Base-by-base conservation (phyloP, 1,140 invertebrate genomes). In the Habropoda laboriosa region DNA sequence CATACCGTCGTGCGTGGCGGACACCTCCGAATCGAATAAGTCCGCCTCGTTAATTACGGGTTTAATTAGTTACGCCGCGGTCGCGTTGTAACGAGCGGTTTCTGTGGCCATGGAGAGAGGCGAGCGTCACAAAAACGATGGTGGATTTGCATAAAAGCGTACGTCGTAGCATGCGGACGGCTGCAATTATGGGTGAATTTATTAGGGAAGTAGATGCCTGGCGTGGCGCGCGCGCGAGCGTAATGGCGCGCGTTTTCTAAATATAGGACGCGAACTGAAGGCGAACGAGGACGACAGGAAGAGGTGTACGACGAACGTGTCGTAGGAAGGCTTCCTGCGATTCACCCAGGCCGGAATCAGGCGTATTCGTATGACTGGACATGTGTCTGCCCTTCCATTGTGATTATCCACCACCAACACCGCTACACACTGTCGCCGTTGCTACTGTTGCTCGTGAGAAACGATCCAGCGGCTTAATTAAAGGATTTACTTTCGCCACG, bases 261-360 rank as follows among this genome's bases (percentile, higher is more conserved):
- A 86, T 86, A 85, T 84, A 84, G 68, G 35, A 81, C 58, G 74
- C 47, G 24, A n/a, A 32, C 64, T n/a, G 30, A 67, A 47, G 35
- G 67, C 51, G 42, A 76, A 67, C 58, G 61, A 75, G 79, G 45
- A 67, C 66, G 80, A 58, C 83, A 78, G 82, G 82, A 85, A 85
- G 79, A 83, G 61, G 79, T 86, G 82, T 85, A 79, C 79, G 70
- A 81, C 60, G 79, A 86, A 85, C 74, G 84, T 85, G 84, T 77
- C 73, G 45, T 66, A 60, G 70, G 38, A 66, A 78, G 67, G 83
- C 83, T 85, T 86, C 79, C 70, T 86, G 84, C 74, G 51, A 85
- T 82, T 85, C 40, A 81, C 32, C 27, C 40, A 40, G 64, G 32
- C 30, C 79, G 74, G 73, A 86, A 85, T 85, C 60, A 85, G 79